A percentile compares a stretch with the other conserved stretches of the same genome.
phyloP scores from a whole-genome alignment of 1,140 invertebrate species.

The Meloidogyne exigua region DNA sequence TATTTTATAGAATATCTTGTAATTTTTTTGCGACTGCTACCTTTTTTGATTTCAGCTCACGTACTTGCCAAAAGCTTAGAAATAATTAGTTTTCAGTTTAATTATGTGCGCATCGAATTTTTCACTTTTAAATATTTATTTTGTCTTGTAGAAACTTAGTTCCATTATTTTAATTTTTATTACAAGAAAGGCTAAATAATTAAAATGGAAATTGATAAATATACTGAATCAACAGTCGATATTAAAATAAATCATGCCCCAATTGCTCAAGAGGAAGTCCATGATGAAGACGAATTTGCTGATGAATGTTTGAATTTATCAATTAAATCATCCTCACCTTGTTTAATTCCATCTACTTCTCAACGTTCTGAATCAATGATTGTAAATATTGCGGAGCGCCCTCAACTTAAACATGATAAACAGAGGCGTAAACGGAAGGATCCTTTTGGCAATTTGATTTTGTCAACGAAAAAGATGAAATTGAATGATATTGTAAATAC shows the following conservation, averaged over 20 bases:
- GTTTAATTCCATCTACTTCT: background rate
- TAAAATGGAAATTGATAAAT: background rate
- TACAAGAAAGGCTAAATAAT: too few relatives aligned
- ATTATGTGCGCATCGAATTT: too few relatives aligned
- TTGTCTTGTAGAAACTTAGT: too few relatives aligned
- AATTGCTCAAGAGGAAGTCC: background rate
- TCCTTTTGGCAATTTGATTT: constrained; percentile 23
- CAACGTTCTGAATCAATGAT: constrained; percentile 4
- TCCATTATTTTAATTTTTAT: too few relatives aligned
- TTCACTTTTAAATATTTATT: too few relatives aligned
- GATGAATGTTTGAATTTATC: background rate
- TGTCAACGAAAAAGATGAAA: constrained; percentile 24
- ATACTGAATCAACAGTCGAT: background rate
- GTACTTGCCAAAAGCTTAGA: too few relatives aligned
- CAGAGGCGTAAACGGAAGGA: constrained; percentile 20
- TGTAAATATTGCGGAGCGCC: background rate
- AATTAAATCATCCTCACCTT: background rate
- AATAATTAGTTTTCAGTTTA: too few relatives aligned
- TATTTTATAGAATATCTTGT: too few relatives aligned
- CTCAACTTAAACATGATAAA: background rate
- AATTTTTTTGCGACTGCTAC: too few relatives aligned
- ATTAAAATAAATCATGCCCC: background rate
- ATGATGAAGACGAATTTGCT: background rate
- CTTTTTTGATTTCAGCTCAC: too few relatives aligned
- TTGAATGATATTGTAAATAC: constrained; percentile 10